Evolutionary conservation across 1,140 invertebrate genomes (phyloP), one percentile per base, ranked within the genome.

Genomic region (Pseudomyrmex cubaensis): DNA sequence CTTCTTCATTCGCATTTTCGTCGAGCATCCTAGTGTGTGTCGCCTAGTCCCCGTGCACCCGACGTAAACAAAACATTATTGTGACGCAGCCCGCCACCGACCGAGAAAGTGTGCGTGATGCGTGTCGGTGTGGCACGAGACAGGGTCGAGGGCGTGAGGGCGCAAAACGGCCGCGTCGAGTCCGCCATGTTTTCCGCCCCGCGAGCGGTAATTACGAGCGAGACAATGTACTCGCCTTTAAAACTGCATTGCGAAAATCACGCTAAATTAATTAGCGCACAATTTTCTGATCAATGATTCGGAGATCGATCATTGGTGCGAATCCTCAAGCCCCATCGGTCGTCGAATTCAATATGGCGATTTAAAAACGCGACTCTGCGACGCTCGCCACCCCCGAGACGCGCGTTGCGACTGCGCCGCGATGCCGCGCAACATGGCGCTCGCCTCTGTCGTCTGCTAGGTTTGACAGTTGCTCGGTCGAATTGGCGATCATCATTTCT

Each of bases 31-130:
- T 77, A 48, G 10, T 57, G 9, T 13, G 17, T 8, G 62, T 57
- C 13, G 17, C 44, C 61, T 76, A 46, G 59, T 78, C 44, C 52
- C 84, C 20, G 54, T 17, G 72, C 72, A 17, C 20, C 57, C n/a
- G 54, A 86, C 63, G 83, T 89, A 90, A 90, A 90, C 84, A 75
- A 90, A 89, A 89, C 80, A 85, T 84, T 46, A 66, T 87, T 66
- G 76, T 88, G 75, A 86, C 76, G 83, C 66, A 50, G 73, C 82
- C 69, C 61, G 66, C 52, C 59, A 82, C 75, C 78, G 56, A 4
- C 52, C 48, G 66, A 57, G 50, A 12, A 64, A 35, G 46, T 73
- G 12, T 50, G 1, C 15, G 15, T 2, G 46, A 15, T 62, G 62
- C 15, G 5, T 61, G 17, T 44, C 7, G n/a, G 46, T 20, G 61